Percentiles rank a stretch among this genome's conserved stretches.
Evolutionary conservation across 2,888 invertebrate species (phyloP).

Genomic region (Pristionchus mayeri): DNA sequence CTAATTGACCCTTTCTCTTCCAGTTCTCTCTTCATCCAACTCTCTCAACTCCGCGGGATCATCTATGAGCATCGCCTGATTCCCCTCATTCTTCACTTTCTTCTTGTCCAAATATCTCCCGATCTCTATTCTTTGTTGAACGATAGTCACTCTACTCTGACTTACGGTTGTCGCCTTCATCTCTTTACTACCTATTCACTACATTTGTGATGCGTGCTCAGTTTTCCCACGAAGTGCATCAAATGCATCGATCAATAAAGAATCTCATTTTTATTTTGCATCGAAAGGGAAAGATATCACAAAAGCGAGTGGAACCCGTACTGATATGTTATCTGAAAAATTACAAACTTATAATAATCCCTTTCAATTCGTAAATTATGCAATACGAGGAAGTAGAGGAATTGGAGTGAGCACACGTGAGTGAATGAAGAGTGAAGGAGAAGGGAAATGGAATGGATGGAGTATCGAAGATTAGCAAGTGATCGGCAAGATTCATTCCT

Average conservation of each 20-base stretch:
- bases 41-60: slow-evolving; percentile 34
- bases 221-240: slow-evolving; percentile 22
- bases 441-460: neutral
- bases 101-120: neutral
- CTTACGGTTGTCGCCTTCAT: slow-evolving; percentile 1
- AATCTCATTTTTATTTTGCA: neutral
- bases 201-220: slow-evolving; percentile 35
- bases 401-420: neutral
- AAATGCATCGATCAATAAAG: slow-evolving; percentile 41
- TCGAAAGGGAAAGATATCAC: neutral
- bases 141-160: slow-evolving; percentile 27
- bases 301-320: slow-evolving; percentile 11
- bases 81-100: neutral
- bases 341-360: slow-evolving; percentile 16
- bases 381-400: neutral
- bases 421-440: neutral
- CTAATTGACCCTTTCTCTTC: neutral
- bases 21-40: slow-evolving; percentile 24
- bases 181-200: slow-evolving; percentile 13
- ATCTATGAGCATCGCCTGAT: slow-evolving; percentile 22
- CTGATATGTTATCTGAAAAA: neutral
- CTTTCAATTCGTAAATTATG: slow-evolving; percentile 2
- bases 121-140: neutral
- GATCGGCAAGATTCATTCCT: neutral
- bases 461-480: neutral